A percentile compares a stretch with the other conserved stretches of the same genome.
Conservation (phyloP, 1,140 invertebrate genomes). For the Gryllus bimaculatus region DNA sequence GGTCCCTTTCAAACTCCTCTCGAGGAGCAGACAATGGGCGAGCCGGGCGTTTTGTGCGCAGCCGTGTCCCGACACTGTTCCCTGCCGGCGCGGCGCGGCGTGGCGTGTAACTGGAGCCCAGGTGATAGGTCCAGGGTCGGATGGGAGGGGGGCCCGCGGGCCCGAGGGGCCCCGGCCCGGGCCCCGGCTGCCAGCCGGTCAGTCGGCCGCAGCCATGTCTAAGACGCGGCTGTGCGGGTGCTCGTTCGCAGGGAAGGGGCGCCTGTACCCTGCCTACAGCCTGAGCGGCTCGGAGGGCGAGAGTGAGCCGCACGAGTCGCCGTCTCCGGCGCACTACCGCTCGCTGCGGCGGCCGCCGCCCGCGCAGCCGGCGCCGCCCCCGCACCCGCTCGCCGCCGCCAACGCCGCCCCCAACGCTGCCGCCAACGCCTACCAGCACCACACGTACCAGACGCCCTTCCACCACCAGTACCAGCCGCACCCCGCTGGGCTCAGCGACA, state of each 20-base stretch:
- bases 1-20: background rate
- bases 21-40: background rate
- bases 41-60: background rate
- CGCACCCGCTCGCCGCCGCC: constrained; percentile 32
- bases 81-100: no score
- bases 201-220: background rate
- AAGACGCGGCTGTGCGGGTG: background rate
- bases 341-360: constrained; percentile 33
- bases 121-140: background rate
- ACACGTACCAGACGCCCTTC: constrained; percentile 37
- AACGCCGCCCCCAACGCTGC: constrained; percentile 4
- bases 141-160: background rate
- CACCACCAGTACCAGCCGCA: constrained; percentile 40
- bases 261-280: constrained; percentile 57
- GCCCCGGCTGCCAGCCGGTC: no score
- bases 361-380: constrained; percentile 27
- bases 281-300: constrained; percentile 52
- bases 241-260: constrained; percentile 50
- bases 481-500: constrained; percentile 57
- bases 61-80: background rate
- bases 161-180: no score
- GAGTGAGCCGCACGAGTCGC: constrained; percentile 36
- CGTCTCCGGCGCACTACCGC: constrained; percentile 33
- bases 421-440: constrained; percentile 33
- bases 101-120: background rate